Base-by-base conservation (phyloP, 64 coral and sea anemone species). In the Acropora tenuis region DNA sequence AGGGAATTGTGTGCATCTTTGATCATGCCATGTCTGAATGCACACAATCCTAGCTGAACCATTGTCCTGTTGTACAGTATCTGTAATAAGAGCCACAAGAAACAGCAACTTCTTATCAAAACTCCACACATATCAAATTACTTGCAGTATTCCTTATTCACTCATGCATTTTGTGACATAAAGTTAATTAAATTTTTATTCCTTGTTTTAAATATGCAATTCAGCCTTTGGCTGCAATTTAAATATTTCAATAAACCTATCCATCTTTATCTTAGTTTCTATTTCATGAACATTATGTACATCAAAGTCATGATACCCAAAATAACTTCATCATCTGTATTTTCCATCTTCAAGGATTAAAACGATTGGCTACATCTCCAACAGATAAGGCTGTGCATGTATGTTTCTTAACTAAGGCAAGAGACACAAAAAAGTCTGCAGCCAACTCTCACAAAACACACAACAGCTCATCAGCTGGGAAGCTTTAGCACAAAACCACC, bases 11-110 rank as follows among this genome's bases (percentile, higher is more conserved):
- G 96, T 2, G 96, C 91, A 90, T 98, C 96, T 60, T 95, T 98
- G 44, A 98, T 95, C 96, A 98, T 98, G 46, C 96, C 96, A 75
- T 98, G 96, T 82, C 96, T 89, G 59, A 98, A 98, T 45, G 96
- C 93, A 90, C 96, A 98, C 6, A 98, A 79, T 17, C 96, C 96
- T 12, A 98, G 79, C 42, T 98, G 96, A 2, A 98, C 96, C 96
- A 98, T 98, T 4, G 96, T 98, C 41, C 96, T 90, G 78, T 98
- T 98, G 82, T 98, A 98, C 50, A 98, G 67, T 58, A 98, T 98
- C 96, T 98, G 67, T 76, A 84, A 30, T 30, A 30, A 30, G 30
- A 93, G 69, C 60, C 4, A 73, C 47, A 45, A 82, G 42, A 59
- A 42, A 75, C 47, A 84, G 9, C 8, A 55, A 30, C 9, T 9